phyloP scores from a whole-genome alignment of 2,797 vertebrate species.

The Halcyon chelicuti region DNA sequence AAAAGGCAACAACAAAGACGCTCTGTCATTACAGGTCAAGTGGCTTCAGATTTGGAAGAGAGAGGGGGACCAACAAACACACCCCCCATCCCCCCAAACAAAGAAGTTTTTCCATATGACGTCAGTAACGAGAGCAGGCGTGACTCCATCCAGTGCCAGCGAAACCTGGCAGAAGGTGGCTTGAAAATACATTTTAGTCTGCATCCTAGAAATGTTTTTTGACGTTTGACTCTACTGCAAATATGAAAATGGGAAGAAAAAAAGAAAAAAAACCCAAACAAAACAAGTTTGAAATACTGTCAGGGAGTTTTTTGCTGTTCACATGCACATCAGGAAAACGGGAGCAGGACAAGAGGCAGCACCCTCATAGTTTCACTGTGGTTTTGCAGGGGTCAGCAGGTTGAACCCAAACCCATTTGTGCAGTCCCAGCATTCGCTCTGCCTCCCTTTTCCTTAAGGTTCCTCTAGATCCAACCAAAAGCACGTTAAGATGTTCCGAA shows the following conservation, averaged over 20 bases:
- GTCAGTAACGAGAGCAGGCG: neutral
- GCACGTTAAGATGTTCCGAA: neutral
- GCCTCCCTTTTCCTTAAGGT: neutral
- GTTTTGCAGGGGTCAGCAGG: neutral
- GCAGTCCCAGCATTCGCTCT: neutral
- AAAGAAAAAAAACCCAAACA: no score
- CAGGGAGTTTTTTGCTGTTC: neutral
- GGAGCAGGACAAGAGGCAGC: neutral
- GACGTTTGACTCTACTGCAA: neutral
- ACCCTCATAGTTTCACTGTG: neutral
- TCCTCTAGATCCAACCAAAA: neutral
- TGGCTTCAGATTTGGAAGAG: neutral
- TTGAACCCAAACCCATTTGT: neutral
- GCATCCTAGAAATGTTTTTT: neutral
- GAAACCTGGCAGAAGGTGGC: neutral
- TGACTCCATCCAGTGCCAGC: neutral
- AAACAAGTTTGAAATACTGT: neutral
- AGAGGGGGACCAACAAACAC: neutral
- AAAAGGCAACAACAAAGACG: slow-evolving; percentile 24
- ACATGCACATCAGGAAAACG: accelerated
- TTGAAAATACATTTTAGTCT: neutral
- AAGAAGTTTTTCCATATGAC: neutral
- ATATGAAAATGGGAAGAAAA: neutral
- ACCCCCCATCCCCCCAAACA: no score
- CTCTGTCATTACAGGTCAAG: slow-evolving; percentile 21